Conservation (phyloP, 2,113 vertebrate genomes). For the Cebus imitator region DNA sequence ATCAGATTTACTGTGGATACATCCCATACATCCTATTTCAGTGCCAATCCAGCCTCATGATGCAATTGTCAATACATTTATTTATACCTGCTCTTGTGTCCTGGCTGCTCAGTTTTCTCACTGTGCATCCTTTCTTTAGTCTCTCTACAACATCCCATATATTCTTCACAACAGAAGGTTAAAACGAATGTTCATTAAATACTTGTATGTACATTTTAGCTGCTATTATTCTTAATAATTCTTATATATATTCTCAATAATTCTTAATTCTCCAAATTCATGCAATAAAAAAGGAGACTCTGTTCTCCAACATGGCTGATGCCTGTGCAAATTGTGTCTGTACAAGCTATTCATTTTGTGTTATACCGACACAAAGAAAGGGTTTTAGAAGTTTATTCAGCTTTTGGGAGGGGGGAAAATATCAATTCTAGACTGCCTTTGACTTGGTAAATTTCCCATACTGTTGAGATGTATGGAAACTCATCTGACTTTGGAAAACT, state of each 20-base stretch:
- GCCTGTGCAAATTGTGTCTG: neutral
- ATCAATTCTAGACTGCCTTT: neutral
- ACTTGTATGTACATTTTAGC: neutral
- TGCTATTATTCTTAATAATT: neutral
- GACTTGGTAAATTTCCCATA: neutral
- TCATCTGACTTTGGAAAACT: neutral
- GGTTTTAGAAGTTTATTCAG: neutral
- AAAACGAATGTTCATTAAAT: neutral
- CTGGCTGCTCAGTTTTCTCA: neutral
- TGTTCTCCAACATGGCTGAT: constrained; percentile 9
- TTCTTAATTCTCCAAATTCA: neutral
- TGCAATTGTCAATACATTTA: neutral
- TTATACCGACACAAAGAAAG: neutral
- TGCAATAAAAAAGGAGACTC: neutral
- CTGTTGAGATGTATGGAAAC: neutral
- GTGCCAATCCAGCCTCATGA: neutral
- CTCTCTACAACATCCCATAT: neutral
- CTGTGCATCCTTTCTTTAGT: neutral
- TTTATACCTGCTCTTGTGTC: neutral
- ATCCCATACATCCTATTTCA: neutral
- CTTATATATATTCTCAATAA: neutral
- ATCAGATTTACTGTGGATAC: neutral
- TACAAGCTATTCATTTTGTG: neutral
- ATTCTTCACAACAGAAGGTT: neutral
- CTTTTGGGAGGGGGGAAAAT: neutral